Evolutionary conservation across 2,113 vertebrate species (phyloP).

Genomic region (Cariama cristata): DNA sequence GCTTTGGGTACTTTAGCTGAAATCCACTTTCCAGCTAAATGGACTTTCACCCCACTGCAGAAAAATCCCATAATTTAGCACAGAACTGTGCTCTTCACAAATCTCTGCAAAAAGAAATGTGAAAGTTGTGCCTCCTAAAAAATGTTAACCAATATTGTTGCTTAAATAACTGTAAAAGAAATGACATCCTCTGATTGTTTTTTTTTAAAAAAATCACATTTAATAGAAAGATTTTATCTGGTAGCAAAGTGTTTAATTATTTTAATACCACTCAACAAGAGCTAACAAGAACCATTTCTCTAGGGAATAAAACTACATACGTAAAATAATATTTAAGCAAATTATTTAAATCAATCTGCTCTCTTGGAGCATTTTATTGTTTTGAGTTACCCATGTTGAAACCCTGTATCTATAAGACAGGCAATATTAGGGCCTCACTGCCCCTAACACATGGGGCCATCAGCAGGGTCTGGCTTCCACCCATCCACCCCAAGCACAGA

Average conservation of each 20-base stretch:
- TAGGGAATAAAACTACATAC: background rate
- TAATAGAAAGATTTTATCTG: background rate
- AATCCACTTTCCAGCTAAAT: background rate
- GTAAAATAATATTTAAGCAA: conserved; percentile 14
- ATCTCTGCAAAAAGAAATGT: background rate
- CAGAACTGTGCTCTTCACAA: background rate
- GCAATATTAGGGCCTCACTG: background rate
- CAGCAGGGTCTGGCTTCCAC: background rate
- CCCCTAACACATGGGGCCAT: background rate
- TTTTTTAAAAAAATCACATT: background rate
- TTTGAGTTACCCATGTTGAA: background rate
- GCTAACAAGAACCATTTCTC: conserved; percentile 23
- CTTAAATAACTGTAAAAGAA: background rate
- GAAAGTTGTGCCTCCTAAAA: background rate
- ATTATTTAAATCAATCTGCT: conserved; percentile 11
- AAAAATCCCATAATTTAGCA: background rate
- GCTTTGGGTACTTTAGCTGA: background rate
- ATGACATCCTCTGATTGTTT: background rate
- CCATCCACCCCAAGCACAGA: background rate
- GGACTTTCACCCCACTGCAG: background rate
- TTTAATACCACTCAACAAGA: background rate
- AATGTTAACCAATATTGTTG: background rate
- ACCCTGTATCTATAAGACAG: background rate
- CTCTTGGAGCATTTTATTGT: background rate
- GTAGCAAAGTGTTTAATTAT: background rate